Evolutionary conservation across 2,113 vertebrate species (phyloP).

Genomic region (Setophaga coronata): DNA sequence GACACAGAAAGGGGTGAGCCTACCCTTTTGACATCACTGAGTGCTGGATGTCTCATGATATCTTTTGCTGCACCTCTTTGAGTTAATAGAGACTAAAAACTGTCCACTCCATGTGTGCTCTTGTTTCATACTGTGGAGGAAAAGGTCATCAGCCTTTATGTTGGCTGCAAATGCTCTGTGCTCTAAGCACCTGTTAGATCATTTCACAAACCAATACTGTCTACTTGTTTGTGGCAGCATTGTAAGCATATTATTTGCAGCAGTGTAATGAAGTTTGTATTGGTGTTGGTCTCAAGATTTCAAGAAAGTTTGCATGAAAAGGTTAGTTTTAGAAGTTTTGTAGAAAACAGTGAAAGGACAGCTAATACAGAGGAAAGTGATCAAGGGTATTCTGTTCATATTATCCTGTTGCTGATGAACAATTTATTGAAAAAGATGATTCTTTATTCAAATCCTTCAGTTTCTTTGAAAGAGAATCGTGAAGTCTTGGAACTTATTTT

Average conservation of each 20-base stretch:
- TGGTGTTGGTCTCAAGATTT: background rate
- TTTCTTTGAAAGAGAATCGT: background rate
- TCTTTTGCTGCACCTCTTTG: background rate
- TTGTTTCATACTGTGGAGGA: background rate
- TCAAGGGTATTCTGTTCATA: background rate
- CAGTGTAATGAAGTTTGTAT: background rate
- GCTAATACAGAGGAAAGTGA: background rate
- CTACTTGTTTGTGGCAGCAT: background rate
- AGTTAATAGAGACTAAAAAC: background rate
- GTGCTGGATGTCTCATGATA: background rate
- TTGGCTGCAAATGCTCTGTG: background rate
- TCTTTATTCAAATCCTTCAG: background rate
- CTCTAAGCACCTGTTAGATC: background rate
- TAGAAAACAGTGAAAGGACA: background rate
- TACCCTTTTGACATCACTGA: background rate
- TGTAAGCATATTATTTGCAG: background rate
- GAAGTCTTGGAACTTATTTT: background rate
- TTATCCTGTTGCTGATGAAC: background rate
- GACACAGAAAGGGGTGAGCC: background rate
- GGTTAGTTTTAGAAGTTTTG: background rate
- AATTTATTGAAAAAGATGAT: background rate
- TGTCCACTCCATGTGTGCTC: accelerated
- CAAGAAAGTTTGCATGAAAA: background rate
- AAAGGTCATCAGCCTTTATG: background rate
- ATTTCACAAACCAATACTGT: background rate